A percentile compares a stretch with the other conserved stretches of the same genome.
phyloP scores from a whole-genome alignment of 2,797 vertebrate species.

The Acomys russatus region DNA sequence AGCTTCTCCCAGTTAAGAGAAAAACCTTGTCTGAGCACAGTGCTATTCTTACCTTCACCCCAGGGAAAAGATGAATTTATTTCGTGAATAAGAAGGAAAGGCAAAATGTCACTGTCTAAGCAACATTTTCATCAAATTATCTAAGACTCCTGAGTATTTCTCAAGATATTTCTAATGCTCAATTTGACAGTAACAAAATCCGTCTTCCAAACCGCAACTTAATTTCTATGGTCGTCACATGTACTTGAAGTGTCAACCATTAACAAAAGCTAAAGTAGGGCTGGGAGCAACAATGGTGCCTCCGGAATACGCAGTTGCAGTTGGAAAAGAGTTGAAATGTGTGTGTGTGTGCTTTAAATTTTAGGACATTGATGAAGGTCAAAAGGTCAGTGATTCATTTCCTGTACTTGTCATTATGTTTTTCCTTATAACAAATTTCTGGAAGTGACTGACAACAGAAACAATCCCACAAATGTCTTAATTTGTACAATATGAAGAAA shows the following conservation, averaged over 20 bases:
- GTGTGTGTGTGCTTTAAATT: slow-evolving; percentile 26
- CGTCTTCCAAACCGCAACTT: background rate
- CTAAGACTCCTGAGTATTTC: slow-evolving; percentile 70
- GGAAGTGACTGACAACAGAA: slow-evolving; percentile 68
- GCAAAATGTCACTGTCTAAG: slow-evolving; percentile 44
- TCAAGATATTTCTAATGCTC: slow-evolving; percentile 64
- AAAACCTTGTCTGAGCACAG: slow-evolving; percentile 43
- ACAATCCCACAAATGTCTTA: slow-evolving; percentile 15
- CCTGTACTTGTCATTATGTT: slow-evolving; percentile 54
- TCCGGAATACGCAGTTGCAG: background rate
- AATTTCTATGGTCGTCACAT: slow-evolving; percentile 34
- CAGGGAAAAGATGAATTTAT: slow-evolving; percentile 62
- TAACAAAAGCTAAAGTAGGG: background rate
- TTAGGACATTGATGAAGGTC: slow-evolving; percentile 49
- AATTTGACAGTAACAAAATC: slow-evolving; percentile 51
- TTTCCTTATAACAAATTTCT: slow-evolving; percentile 67
- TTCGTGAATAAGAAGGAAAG: slow-evolving; percentile 53
- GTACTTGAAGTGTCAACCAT: background rate
- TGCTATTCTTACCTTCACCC: slow-evolving; percentile 63
- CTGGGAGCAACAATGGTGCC: background rate
- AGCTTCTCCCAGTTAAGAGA: slow-evolving; percentile 61
- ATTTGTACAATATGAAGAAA: slow-evolving; percentile 16
- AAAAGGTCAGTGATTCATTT: slow-evolving; percentile 76
- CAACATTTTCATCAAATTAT: slow-evolving; percentile 70
- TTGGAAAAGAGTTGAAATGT: slow-evolving; percentile 24